A percentile compares a stretch with the other conserved stretches of the same genome.
phyloP scores from a whole-genome alignment of 2,797 vertebrate genomes.

The Microchirus variegatus region DNA sequence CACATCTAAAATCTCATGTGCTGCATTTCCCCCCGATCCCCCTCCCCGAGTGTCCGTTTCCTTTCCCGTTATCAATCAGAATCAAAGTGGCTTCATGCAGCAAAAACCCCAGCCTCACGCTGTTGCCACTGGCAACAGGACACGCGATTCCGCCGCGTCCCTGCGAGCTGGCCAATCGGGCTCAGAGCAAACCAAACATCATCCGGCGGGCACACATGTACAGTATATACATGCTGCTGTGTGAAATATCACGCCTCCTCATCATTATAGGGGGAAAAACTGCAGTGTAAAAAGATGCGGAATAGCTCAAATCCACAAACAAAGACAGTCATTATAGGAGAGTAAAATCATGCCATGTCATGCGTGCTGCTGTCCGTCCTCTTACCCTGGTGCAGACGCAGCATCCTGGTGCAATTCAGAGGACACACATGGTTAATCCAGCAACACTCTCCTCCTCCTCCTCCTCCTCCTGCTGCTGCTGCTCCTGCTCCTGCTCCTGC shows the following conservation, averaged over 20 bases:
- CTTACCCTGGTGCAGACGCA: conserved; percentile 82
- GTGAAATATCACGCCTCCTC: not conserved
- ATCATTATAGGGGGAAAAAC: conserved; percentile 1
- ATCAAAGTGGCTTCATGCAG: conserved; percentile 65
- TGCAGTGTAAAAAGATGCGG: conserved; percentile 13
- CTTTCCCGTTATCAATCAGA: conserved; percentile 74
- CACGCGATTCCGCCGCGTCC: conserved; percentile 43
- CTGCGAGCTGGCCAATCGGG: conserved; percentile 29
- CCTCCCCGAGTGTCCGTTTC: conserved; percentile 57
- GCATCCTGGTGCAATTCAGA: conserved; percentile 83
- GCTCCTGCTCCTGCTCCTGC: conserved; percentile 50
- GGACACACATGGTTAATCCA: conserved; percentile 76
- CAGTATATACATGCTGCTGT: not conserved
- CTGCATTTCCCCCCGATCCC: conserved; percentile 55
- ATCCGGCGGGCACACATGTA: conserved; percentile 37
- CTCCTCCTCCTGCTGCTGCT: conserved; percentile 63
- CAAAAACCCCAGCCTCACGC: conserved; percentile 47
- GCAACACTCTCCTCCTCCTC: conserved; percentile 35
- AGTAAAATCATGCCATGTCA: not conserved
- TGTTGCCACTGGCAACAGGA: conserved; percentile 85
- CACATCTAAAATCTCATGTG: conserved; percentile 46
- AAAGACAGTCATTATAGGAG: not conserved
- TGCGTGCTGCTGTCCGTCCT: not conserved
- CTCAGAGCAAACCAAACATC: conserved; percentile 33
- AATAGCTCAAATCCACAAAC: not conserved